Evolutionary conservation across 2,888 invertebrate genomes (phyloP).

Genomic region (Caenorhabditis plicata): DNA sequence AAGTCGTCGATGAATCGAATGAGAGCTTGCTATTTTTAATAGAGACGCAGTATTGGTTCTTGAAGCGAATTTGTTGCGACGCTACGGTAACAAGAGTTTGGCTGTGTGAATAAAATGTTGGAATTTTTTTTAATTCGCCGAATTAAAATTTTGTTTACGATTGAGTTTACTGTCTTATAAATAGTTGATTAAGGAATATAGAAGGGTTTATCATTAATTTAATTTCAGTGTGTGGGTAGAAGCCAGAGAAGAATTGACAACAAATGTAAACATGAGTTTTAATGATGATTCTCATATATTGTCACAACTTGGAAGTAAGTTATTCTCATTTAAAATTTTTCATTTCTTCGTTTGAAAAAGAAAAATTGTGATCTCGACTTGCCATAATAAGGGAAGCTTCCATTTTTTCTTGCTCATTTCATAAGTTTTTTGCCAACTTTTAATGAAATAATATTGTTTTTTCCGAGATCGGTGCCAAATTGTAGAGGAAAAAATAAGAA

Average conservation of each 20-base stretch:
- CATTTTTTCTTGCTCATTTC: too few relatives aligned
- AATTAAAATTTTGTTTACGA: not conserved
- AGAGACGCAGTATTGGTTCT: slow-evolving; percentile 14
- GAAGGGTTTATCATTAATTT: not conserved
- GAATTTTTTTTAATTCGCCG: not conserved
- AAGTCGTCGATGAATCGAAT: not conserved
- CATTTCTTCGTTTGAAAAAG: too few relatives aligned
- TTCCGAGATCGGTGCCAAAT: too few relatives aligned
- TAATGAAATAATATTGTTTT: too few relatives aligned
- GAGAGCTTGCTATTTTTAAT: not conserved
- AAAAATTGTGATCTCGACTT: too few relatives aligned
- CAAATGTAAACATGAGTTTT: slow-evolving; percentile 42
- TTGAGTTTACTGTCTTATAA: not conserved
- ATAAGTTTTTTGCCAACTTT: too few relatives aligned
- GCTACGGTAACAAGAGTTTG: slow-evolving; percentile 24
- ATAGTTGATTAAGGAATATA: not conserved
- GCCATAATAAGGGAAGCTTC: too few relatives aligned
- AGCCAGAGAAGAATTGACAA: not conserved
- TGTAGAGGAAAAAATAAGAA: too few relatives aligned
- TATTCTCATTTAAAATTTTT: too few relatives aligned
- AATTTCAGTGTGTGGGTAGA: slow-evolving; percentile 17
- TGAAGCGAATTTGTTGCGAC: not conserved
- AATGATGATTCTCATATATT: slow-evolving; percentile 52
- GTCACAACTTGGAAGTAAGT: slow-evolving; percentile 53
- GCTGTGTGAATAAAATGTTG: slow-evolving; percentile 24